These are phyloP conservation scores for Serranus cabrilla DNA, from an alignment of 2,797 vertebrate species.

Conservation along the genomic window DNA sequence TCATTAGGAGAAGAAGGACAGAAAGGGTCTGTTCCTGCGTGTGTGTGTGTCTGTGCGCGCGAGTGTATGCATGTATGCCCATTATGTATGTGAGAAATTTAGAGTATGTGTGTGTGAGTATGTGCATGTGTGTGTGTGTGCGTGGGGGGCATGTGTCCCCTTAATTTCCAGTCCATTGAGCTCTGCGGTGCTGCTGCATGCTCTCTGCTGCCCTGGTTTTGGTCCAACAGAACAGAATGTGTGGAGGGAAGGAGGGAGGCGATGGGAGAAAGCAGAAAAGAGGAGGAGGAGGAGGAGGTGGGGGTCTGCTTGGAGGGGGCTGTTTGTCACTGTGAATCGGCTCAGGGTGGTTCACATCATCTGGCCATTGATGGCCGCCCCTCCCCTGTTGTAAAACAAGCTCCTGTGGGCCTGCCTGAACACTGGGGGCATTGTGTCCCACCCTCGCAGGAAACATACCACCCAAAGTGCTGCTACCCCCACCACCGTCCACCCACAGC, in stretches of 20 bases:
- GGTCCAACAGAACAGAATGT: conserved; percentile 77
- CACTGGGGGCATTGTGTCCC: conserved; percentile 93
- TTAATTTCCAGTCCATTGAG: conserved; percentile 68
- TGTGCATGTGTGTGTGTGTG: conserved; percentile 34
- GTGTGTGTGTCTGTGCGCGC: conserved; percentile 31
- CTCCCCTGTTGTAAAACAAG: conserved; percentile 99
- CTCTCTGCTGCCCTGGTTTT: conserved; percentile 71
- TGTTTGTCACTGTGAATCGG: conserved; percentile 93
- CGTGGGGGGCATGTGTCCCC: conserved; percentile 45
- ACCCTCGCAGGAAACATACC: conserved; percentile 89
- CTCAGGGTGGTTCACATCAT: conserved; percentile 95
- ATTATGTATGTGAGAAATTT: conserved; percentile 66
- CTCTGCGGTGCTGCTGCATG: conserved; percentile 46
- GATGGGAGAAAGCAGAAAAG: conserved; percentile 68
- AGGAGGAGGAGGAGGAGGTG: conserved; percentile 52
- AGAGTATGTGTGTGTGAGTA: conserved; percentile 36
- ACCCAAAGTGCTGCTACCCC: conserved; percentile 94
- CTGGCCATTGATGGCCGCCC: conserved; percentile 91
- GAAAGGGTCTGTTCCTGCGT: conserved; percentile 47
- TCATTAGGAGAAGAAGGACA: conserved; percentile 60
- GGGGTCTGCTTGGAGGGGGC: conserved; percentile 87
- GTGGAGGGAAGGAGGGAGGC: conserved; percentile 64
- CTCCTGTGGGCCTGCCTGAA: conserved; percentile 87
- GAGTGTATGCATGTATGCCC: conserved; percentile 50
- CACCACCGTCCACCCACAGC: conserved; percentile 73